Base-by-base conservation (phyloP, 92 coral and sea anemone genomes). In the Heteractis magnifica region DNA sequence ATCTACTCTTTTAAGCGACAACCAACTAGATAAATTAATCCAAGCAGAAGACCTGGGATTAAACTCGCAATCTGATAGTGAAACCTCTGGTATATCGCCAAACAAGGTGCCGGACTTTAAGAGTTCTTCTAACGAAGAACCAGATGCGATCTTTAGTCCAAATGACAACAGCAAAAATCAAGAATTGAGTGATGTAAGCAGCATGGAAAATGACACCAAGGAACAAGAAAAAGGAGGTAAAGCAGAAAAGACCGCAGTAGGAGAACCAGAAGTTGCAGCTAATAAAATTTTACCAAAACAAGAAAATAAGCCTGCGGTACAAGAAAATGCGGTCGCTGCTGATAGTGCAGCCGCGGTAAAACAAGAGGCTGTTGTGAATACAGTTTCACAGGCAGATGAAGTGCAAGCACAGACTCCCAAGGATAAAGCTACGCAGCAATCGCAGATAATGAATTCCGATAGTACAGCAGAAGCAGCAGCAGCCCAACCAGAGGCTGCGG, bases 31-130 rank as follows among this genome's bases (percentile, higher is more conserved):
- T 51, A 81, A 71, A 52, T 51, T 81, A 23, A 53, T 81, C 68
- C 77, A 81, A 51, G 84, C 84, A 21, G 56, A 81, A 12, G 77
- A 81, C 77, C 64, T 81, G 10, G 91, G 91, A 80, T 41, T 51
- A 51, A 51, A 7, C 6, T 77, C 56, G 23, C 68, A 58, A 18
- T 81, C 84, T 34, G 84, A 68, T 26, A 68, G 50, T 48, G 73
- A 68, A 7, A 68, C 73, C 4, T 68, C 73, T 13, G 73, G 73
- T 3, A 26, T 20, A 20, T 68, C 49, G 1, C 49, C 73, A 26
- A 68, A 68, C 73, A 68, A 68, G 20, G 44, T 68, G 6, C 73
- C 73, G 49, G 26, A 68, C 23, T 68, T 68, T 68, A 68, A 68
- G 49, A 26, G 49, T 26, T 68, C 73, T 21, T 23, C 73, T 2